These are phyloP conservation scores for Trachelus iudaicus DNA, from an alignment of 2,888 invertebrate species.

Conservation along the genomic window DNA sequence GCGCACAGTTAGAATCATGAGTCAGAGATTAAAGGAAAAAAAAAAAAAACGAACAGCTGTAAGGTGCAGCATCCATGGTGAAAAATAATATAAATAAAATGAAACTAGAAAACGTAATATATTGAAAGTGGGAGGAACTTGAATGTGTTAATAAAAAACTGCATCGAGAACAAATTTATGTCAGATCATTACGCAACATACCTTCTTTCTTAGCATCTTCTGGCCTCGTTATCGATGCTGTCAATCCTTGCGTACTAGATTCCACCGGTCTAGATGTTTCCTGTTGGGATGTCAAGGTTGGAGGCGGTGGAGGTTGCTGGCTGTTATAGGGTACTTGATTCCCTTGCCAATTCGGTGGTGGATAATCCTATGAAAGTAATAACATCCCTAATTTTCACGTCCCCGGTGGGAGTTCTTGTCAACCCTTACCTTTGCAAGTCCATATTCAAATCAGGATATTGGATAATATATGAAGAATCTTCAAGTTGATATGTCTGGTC, in stretches of 20 bases:
- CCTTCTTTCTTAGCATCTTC: slow-evolving; percentile 65
- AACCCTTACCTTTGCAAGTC: slow-evolving; percentile 52
- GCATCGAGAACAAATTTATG: background rate
- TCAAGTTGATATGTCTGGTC: slow-evolving; percentile 40
- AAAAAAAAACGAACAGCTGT: slow-evolving; percentile 12
- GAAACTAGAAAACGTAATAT: slow-evolving; percentile 7
- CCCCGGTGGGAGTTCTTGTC: slow-evolving; percentile 28
- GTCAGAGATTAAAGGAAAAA: background rate
- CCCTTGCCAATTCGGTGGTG: slow-evolving; percentile 60
- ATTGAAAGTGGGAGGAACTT: background rate
- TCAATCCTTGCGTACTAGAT: background rate
- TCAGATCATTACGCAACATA: slow-evolving; percentile 26
- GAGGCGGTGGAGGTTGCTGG: slow-evolving; percentile 55
- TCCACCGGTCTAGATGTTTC: slow-evolving; percentile 48
- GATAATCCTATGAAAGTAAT: slow-evolving; percentile 58
- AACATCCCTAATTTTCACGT: slow-evolving; percentile 28
- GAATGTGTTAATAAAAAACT: background rate
- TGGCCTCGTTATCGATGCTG: slow-evolving; percentile 42
- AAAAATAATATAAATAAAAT: slow-evolving; percentile 4
- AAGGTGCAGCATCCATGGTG: slow-evolving; percentile 18
- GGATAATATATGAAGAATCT: slow-evolving; percentile 48
- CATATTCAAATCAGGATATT: slow-evolving; percentile 50
- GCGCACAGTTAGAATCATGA: background rate
- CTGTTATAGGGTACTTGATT: slow-evolving; percentile 58
- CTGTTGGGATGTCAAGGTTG: slow-evolving; percentile 45